Evolutionary conservation across 2,113 vertebrate species (phyloP), one percentile per base, ranked within the genome.

Genomic region (Osmerus eperlanus): DNA sequence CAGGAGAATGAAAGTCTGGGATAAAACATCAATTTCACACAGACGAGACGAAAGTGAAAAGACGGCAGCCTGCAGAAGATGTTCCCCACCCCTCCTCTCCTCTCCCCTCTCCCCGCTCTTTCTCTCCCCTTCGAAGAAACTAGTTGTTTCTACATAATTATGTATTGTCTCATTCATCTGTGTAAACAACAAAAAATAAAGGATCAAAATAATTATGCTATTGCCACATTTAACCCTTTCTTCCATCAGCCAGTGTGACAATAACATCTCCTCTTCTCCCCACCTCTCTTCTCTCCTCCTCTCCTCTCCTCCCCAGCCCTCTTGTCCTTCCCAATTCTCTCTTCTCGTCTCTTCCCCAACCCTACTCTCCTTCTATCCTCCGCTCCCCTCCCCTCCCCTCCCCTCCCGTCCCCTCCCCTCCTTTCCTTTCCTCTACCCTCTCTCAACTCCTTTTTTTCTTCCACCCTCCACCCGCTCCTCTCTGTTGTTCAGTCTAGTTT

Each of bases 401-500:
- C 11, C 5, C 12, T 18, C 3, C 11, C 7, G 6, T 21, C n/a
- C 52, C 36, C 13, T n/a, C 52, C 21, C n/a, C 14, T n/a, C n/a
- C 2, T 36, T 15, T 72, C 19, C 4, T n/a, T 51, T 58, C 32
- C 41, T 41, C 68, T 61, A 64, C 60, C 18, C 36, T 47, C 23
- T 4, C 41, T 62, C 25, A 12, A 14, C 13, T 21, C 66, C 62
- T 67, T 28, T 25, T 21, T 51, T 19, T 0, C 25, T 32, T 64
- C 74, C 70, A 58, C 41, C 41, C 64, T 14, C 55, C 67, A 72
- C 63, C 29, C 32, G 8, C 11, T 12, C 14, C 12, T 14, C 59
- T 23, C 53, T 55, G 4, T 8, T 41, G 36, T 41, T 41, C 7
- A 5, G 36, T 32, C 29, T 5, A 32, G 29, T 32, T 3, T 32